These are phyloP conservation scores for Elephantulus edwardii DNA, from an alignment of 2,113 vertebrate species.

Conservation along the genomic window DNA sequence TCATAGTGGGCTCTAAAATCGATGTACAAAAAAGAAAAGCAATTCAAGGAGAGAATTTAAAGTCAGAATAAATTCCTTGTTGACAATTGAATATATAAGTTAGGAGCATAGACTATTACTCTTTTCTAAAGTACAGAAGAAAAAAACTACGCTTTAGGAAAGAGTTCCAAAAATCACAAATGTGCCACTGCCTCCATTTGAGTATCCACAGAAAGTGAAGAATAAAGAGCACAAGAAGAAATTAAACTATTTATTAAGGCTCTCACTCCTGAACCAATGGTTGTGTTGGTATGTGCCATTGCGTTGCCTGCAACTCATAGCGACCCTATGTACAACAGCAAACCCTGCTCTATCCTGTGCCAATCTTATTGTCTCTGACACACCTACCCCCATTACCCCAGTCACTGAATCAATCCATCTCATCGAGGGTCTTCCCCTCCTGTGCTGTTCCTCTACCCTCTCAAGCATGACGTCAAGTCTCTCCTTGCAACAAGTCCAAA, in stretches of 20 bases:
- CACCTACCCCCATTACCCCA: no score
- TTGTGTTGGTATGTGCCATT: no score
- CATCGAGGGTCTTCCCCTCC: no score
- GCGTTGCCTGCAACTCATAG: no score
- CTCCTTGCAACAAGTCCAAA: no score
- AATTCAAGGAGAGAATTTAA: conserved; percentile 29
- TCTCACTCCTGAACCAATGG: no score
- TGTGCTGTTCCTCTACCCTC: no score
- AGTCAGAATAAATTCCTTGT: background rate
- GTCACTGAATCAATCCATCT: no score
- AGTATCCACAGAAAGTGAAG: background rate
- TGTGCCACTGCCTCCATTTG: background rate
- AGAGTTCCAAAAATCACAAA: background rate
- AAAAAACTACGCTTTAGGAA: background rate
- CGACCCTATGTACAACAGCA: no score
- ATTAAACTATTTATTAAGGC: background rate
- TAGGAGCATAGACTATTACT: background rate
- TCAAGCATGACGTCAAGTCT: no score
- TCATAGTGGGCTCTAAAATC: background rate
- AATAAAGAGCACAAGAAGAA: conserved; percentile 2
- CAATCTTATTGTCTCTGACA: no score
- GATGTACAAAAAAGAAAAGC: background rate
- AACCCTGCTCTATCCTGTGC: no score
- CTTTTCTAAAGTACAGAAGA: background rate
- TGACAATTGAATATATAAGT: background rate